phyloP scores from a whole-genome alignment of 1,140 invertebrate species.

The Drosophila insularis region DNA sequence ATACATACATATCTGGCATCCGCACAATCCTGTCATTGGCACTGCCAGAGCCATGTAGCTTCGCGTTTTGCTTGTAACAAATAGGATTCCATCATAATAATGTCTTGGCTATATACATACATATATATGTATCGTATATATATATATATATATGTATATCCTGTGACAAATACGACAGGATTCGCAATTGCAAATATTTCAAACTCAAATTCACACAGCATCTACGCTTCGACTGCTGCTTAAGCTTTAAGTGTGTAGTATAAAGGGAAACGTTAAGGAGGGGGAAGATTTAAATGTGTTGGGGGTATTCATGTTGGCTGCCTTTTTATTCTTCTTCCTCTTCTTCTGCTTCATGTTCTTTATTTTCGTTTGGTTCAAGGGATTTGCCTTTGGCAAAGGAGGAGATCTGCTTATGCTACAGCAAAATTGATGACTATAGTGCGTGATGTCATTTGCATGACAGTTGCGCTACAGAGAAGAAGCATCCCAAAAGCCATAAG shows the following conservation, averaged over 20 bases:
- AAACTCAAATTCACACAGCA: constrained; percentile 70
- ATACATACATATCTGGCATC: constrained; percentile 1
- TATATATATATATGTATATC: constrained; percentile 21
- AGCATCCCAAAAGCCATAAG: neutral
- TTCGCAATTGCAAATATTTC: constrained; percentile 81
- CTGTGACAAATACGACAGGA: constrained; percentile 78
- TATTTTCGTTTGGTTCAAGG: constrained; percentile 44
- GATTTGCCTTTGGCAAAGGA: constrained; percentile 57
- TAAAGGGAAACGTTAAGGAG: neutral
- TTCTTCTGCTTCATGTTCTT: no score
- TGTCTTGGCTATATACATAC: constrained; percentile 49
- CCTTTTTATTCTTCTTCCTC: constrained; percentile 5
- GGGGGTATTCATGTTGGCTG: constrained; percentile 24
- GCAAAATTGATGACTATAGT: constrained; percentile 78
- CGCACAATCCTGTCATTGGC: constrained; percentile 66
- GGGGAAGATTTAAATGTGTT: neutral
- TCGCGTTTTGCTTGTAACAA: constrained; percentile 73
- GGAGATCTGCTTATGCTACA: constrained; percentile 30
- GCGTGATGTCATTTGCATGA: constrained; percentile 79
- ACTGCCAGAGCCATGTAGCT: constrained; percentile 61
- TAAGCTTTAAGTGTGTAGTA: constrained; percentile 53
- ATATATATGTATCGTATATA: constrained; percentile 9
- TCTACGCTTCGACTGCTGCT: constrained; percentile 33
- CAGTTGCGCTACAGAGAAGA: constrained; percentile 65
- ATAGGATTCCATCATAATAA: constrained; percentile 81